Evolutionary conservation across 2,113 vertebrate species (phyloP).

Genomic region (Pelodiscus sinensis): DNA sequence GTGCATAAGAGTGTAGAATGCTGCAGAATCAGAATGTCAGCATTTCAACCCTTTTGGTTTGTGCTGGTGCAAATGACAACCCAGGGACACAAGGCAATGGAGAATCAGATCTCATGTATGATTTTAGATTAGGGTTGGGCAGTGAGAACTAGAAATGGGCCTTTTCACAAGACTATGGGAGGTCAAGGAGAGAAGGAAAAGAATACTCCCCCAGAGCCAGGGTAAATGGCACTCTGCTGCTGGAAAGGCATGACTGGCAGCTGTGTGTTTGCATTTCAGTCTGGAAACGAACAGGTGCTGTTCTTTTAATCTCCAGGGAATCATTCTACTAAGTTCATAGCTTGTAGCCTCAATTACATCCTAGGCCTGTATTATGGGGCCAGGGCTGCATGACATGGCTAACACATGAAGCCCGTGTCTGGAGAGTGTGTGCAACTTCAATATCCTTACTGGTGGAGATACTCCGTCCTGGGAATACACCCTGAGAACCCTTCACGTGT

Average conservation of each 20-base stretch:
- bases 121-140: neutral
- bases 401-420: neutral
- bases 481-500: neutral
- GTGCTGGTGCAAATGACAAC: neutral
- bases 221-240: rapidly evolving
- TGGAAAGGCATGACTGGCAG: rapidly evolving
- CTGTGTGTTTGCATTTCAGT: rapidly evolving
- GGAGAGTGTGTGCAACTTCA: neutral
- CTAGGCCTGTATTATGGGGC: neutral
- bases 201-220: neutral
- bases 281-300: neutral
- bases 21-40: neutral
- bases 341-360: neutral
- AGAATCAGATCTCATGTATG: rapidly evolving
- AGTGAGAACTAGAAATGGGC: rapidly evolving
- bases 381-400: neutral
- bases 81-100: neutral
- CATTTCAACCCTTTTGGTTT: neutral
- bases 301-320: neutral
- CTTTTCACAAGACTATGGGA: neutral
- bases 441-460: neutral
- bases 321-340: neutral
- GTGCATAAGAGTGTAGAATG: neutral
- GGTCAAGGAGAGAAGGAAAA: neutral
- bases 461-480: neutral